These are phyloP conservation scores for Elephantulus edwardii DNA, from an alignment of 2,113 vertebrate species.

Conservation along the genomic window DNA sequence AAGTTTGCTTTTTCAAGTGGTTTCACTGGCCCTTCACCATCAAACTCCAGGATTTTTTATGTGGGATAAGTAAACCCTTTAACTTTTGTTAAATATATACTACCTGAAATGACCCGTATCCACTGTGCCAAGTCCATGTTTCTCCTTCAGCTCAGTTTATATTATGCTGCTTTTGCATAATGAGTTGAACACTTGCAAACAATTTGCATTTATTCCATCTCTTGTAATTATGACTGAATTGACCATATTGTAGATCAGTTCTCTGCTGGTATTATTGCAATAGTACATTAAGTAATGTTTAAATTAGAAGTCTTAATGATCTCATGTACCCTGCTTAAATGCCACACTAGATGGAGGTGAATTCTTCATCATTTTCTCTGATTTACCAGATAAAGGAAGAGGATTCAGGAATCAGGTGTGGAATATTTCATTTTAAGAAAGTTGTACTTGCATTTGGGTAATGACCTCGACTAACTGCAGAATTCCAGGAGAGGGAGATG, in stretches of 20 bases:
- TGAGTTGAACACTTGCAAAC: not conserved
- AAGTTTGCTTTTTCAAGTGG: not conserved
- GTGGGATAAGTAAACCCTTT: not conserved
- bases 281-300: not conserved
- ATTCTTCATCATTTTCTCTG: conserved; percentile 21
- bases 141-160: not conserved
- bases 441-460: conserved; percentile 16
- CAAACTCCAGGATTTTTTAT: not conserved
- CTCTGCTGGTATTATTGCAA: not conserved
- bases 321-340: not conserved
- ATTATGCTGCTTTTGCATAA: not conserved
- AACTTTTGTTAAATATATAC: not conserved
- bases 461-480: not conserved
- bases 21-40: not conserved
- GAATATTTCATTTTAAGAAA: conserved; percentile 13
- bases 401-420: not conserved
- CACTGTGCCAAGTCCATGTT: not conserved
- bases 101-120: not conserved
- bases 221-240: not conserved
- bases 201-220: not conserved
- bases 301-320: not conserved
- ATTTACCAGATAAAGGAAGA: not conserved
- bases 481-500: not conserved
- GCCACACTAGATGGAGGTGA: not conserved
- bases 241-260: not conserved